Base-by-base conservation (phyloP, 2,888 invertebrate genomes). In the Sphinx pinastri region DNA sequence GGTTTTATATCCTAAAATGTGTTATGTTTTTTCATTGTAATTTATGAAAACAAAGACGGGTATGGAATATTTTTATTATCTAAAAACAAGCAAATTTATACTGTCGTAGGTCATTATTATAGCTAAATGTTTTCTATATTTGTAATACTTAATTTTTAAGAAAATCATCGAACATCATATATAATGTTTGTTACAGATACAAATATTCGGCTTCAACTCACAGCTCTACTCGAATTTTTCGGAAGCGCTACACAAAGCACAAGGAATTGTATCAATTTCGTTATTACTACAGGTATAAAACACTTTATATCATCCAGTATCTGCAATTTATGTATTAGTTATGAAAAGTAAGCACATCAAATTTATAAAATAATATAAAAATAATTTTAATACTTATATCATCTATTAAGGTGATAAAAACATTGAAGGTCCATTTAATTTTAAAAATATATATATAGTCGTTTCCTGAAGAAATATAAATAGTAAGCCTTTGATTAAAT, bases 141-240 rank as follows among this genome's bases (percentile, higher is more conserved):
- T 14, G 13, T 59, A 14, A 14, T 38, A n/a, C 2, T 7, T 13
- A 11, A 13, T 16, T 59, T 25, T n/a, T 14, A 13, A 38, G 14
- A 59, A 31, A 59, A 70, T 67, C 71, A 71, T n/a, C n/a, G n/a
- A n/a, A n/a, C n/a, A 73, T 69, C 31, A 72, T 72, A 63, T 72
- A 13, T 57, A 19, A 38, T 57, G 14, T 57, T 93, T 93, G 88
- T 96, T 96, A 77, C 96, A 99, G 99, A 97, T 99, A 87, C 99
- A 99, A 95, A 97, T 99, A 94, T 98, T 99, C 93, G 99, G 99
- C 82, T 99, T 98, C 95, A 99, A 99, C 95, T 98, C 98, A 73
- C 99, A 99, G 93, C 96, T 99, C 79, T 99, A 99, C 95, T 96
- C 97, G 84, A 99, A 99, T 95, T 98, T 98, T 94, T 97, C 98